Evolutionary conservation across 2,797 vertebrate genomes (phyloP), one percentile per base, ranked within the genome.

Genomic region (Oophaga sylvatica): DNA sequence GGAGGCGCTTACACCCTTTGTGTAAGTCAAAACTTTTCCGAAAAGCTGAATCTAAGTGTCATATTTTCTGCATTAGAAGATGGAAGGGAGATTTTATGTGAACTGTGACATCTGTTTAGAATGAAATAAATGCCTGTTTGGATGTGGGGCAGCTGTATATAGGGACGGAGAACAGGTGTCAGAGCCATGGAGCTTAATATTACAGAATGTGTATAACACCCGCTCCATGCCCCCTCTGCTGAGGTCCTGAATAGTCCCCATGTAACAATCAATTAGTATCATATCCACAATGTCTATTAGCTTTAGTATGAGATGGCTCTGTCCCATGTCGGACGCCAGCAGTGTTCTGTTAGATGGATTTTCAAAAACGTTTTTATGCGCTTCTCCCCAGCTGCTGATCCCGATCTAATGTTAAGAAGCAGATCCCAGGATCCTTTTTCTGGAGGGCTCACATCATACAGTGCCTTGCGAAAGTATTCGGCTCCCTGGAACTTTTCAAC

Each of bases 21-120:
- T n/a, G 20, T 20, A 31, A n/a, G 16, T 29, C 53, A 62, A 57
- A 83, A 31, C 11, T 79, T 78, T 29, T 60, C n/a, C 80, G 19
- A 70, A 56, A 75, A 62, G 3, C 15, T 53, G 16, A 9, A n/a
- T 26, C 45, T 11, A 59, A 56, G 20, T 63, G 48, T 82, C 62
- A 71, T 71, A 86, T n/a, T 53, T 62, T 86, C n/a, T 59, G 60
- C 57, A 62, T 86, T 76, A 70, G 62, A 68, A 67, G 53, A 78
- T 22, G 22, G 26, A 22, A 22, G 62, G 26, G 20, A 80, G 60
- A 62, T 57, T 81, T 76, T 41, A 59, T 75, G 53, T 62, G 73
- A 77, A 63, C 59, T 48, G 20, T 76, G 78, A 83, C 87, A 88
- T 85, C 83, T 88, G 87, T 81, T 85, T 68, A 45, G 45, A 81